Evolutionary conservation across 30 jellyfish, hydroid and myxozoan genomes (phyloP).

Genomic region (Clytia hemisphaerica): DNA sequence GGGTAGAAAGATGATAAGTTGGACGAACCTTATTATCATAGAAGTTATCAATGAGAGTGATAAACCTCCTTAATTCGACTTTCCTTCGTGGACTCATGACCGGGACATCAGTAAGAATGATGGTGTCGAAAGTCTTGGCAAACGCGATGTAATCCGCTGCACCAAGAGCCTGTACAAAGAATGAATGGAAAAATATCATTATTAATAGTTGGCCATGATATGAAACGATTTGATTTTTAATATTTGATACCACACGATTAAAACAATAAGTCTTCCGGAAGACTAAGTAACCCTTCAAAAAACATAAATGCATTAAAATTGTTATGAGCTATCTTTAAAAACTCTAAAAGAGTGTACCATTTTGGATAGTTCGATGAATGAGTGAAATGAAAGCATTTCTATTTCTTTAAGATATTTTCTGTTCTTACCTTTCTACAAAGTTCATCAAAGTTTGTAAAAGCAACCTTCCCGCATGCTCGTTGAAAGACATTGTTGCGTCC

Average conservation of each 20-base stretch:
- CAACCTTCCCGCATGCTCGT: constrained; percentile 81
- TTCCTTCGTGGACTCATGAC: constrained; percentile 54
- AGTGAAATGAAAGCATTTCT: too few species aligned
- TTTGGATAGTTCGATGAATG: too few species aligned
- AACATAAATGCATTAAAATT: too few species aligned
- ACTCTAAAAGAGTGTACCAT: too few species aligned
- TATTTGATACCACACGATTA: too few species aligned
- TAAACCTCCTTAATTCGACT: constrained; percentile 73
- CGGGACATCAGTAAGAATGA: constrained; percentile 66
- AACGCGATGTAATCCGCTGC: constrained; percentile 85
- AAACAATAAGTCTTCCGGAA: too few species aligned
- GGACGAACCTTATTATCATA: constrained; percentile 71
- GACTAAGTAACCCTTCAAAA: too few species aligned
- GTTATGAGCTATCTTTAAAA: too few species aligned
- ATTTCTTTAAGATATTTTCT: too few species aligned
- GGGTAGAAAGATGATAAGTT: too few species aligned
- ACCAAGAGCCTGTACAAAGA: constrained; percentile 58
- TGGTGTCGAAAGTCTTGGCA: constrained; percentile 61
- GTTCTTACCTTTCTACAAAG: constrained; percentile 77
- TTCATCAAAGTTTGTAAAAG: constrained; percentile 65
- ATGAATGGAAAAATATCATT: constrained; percentile 12
- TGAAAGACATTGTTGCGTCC: constrained; percentile 64
- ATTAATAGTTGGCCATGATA: neutral
- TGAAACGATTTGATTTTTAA: too few species aligned
- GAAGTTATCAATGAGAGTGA: constrained; percentile 70